Evolutionary conservation across 2,113 vertebrate species (phyloP).

Genomic region (Ginglymostoma cirratum): DNA sequence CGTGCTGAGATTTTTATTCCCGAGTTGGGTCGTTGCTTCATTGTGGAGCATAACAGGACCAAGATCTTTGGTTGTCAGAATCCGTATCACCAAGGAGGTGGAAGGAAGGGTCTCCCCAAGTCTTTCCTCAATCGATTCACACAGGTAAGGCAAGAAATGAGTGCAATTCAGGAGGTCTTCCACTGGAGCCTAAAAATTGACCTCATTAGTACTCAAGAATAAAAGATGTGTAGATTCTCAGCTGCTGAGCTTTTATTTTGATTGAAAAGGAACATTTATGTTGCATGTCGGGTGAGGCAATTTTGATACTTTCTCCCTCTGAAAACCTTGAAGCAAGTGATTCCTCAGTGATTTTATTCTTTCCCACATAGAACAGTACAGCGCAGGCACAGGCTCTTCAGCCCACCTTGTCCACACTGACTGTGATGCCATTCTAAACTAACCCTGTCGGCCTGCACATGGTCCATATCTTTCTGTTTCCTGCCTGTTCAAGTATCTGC

Average conservation of each 20-base stretch:
- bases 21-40: conserved; percentile 85
- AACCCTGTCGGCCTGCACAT: too few relatives aligned
- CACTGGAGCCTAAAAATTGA: background rate
- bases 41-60: conserved; percentile 80
- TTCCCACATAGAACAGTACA: too few relatives aligned
- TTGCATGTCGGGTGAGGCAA: background rate
- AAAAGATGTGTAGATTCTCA: background rate
- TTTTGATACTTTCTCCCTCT: background rate
- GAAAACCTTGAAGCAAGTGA: too few relatives aligned
- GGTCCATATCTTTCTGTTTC: too few relatives aligned
- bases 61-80: conserved; percentile 98
- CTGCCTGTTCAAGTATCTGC: too few relatives aligned
- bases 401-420: too few relatives aligned
- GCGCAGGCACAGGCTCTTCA: too few relatives aligned
- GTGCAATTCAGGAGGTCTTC: background rate
- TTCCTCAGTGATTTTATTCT: too few relatives aligned
- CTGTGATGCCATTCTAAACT: too few relatives aligned
- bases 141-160: conserved; percentile 63
- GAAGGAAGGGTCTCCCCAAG: conserved; percentile 86
- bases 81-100: conserved; percentile 88
- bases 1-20: conserved; percentile 89
- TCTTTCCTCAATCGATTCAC: conserved; percentile 97
- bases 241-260: background rate
- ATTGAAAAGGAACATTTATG: background rate
- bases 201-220: background rate